Evolutionary conservation across 2,888 invertebrate species (phyloP).

Genomic region (Eremobia ochroleuca): DNA sequence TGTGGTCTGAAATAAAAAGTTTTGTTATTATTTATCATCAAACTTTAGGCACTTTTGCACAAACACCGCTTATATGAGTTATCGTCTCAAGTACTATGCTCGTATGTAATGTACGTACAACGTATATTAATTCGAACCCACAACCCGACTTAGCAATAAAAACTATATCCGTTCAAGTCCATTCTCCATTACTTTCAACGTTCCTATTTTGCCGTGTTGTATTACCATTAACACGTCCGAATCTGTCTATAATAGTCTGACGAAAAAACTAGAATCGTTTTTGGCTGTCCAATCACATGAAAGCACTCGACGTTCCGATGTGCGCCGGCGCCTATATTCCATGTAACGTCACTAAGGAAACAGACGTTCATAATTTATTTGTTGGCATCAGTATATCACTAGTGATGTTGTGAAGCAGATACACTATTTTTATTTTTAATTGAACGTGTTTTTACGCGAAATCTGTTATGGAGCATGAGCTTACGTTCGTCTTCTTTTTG

Average conservation of each 20-base stretch:
- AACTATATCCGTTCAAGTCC: constrained; percentile 33
- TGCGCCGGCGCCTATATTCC: constrained; percentile 70
- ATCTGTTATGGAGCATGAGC: background rate
- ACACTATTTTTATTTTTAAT: constrained; percentile 40
- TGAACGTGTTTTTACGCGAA: constrained; percentile 1
- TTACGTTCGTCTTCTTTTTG: background rate
- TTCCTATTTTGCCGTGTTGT: constrained; percentile 8
- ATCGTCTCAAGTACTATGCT: background rate
- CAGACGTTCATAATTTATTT: constrained; percentile 62
- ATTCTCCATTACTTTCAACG: constrained; percentile 19
- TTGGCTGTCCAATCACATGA: constrained; percentile 66
- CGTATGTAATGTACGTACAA: background rate
- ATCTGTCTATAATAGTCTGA: constrained; percentile 41
- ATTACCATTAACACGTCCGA: constrained; percentile 41
- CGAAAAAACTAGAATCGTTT: constrained; percentile 55
- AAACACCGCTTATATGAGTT: background rate
- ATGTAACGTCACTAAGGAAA: constrained; percentile 64
- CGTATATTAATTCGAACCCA: background rate
- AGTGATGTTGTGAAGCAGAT: constrained; percentile 47
- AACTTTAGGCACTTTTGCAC: background rate
- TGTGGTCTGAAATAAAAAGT: too few relatives aligned
- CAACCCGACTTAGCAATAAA: constrained; percentile 13
- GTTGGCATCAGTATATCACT: constrained; percentile 53
- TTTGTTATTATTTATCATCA: background rate
- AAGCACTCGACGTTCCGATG: constrained; percentile 74